A percentile compares a stretch with the other conserved stretches of the same genome.
phyloP scores from a whole-genome alignment of 2,113 vertebrate species.

The Nannobrachium achirus region DNA sequence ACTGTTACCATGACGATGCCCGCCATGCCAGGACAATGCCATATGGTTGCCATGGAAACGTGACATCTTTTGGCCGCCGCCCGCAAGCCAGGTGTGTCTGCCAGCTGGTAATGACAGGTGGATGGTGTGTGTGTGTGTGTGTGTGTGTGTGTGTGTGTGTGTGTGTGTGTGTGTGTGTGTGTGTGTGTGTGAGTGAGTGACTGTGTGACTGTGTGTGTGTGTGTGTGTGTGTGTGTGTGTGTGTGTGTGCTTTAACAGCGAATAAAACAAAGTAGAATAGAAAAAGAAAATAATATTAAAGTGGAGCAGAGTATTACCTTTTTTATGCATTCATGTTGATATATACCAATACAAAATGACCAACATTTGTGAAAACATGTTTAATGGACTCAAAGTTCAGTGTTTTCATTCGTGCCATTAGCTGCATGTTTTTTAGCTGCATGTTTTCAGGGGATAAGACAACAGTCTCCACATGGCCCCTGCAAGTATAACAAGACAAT shows the following conservation, averaged over 20 bases:
- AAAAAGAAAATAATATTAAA: not conserved
- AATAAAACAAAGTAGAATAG: constrained; percentile 16
- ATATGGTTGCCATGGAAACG: constrained; percentile 74
- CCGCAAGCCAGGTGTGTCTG: constrained; percentile 71
- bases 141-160: constrained; percentile 20
- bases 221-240: too few species aligned
- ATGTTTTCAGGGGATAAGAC: too few species aligned
- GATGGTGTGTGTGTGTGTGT: constrained; percentile 61
- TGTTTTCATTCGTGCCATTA: too few species aligned
- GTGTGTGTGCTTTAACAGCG: constrained; percentile 41
- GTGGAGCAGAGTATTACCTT: not conserved
- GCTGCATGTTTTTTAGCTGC: too few species aligned
- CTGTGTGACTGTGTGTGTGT: too few species aligned
- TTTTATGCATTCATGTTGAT: not conserved
- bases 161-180: constrained; percentile 23
- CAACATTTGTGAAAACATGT: too few species aligned
- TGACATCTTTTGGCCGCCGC: constrained; percentile 48
- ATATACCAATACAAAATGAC: too few species aligned
- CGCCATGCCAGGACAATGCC: constrained; percentile 61
- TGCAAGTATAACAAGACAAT: too few species aligned
- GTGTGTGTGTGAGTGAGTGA: constrained; percentile 12
- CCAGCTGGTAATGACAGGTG: constrained; percentile 77
- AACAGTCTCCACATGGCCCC: too few species aligned
- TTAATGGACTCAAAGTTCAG: too few species aligned
- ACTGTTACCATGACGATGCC: constrained; percentile 70